Base-by-base conservation (phyloP, 2,797 vertebrate species). In the Apogon hyalosoma region DNA sequence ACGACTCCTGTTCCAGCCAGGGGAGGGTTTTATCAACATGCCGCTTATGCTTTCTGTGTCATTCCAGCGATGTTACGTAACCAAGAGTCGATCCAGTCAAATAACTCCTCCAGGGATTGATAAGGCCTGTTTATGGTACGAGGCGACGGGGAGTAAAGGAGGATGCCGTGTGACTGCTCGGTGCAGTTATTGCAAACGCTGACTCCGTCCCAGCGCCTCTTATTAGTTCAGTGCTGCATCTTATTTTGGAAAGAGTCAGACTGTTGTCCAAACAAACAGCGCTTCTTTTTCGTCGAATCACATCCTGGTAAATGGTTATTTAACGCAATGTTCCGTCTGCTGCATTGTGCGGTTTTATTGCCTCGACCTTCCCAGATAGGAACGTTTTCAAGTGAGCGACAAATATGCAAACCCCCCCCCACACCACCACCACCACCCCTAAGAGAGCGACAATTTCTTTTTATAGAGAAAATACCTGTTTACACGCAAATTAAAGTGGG, bases 121-220 rank as follows among this genome's bases (percentile, higher is more conserved):
- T 88, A 87, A 84, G 58, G 46, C 2, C 50, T 87, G 83, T 85
- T 88, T 88, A 85, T 69, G 71, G 54, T 67, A 11, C 0, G 5
- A 69, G 56, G 64, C 42, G 45, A 64, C 72, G 13, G 76, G 40
- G 75, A 72, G 63, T 62, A 54, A 56, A 38, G 77, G 67, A 69
- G 75, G 81, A 80, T 79, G 62, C 63, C 69, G 59, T 69, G 68
- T 73, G 75, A 75, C 82, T 71, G 66, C 33, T 42, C 11, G 66
- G 46, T 62, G 49, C 16, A 45, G 46, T 73, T 88, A 72, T 85
- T 3, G 38, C 66, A 69, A 67, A 71, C 62, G 54, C 58, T 47
- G 55, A 63, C 38, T 39, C 48, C 69, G 52, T 78, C 80, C 79
- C 82, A 48, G 52, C 0, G 15, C 33, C 45, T 43, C 15, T 85